Evolutionary conservation across 2,888 invertebrate genomes (phyloP).

Genomic region (Meganola albula): DNA sequence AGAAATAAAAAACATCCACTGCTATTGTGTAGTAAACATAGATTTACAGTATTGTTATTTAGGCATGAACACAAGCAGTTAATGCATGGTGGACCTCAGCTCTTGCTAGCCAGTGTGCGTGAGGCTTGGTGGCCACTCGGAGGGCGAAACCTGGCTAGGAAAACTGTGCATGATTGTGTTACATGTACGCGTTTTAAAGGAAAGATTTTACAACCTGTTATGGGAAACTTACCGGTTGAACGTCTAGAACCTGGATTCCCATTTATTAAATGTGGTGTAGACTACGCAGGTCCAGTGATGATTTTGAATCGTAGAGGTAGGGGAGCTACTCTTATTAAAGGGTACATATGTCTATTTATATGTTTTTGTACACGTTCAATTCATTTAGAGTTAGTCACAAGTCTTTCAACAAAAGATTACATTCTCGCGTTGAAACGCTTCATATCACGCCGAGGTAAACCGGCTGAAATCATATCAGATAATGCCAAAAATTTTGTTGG

Average conservation of each 20-base stretch:
- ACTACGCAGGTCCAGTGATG: conserved; percentile 10
- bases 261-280: conserved; percentile 7
- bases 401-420: conserved; percentile 5
- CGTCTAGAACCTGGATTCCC: conserved; percentile 5
- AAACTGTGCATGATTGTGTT: conserved; percentile 7
- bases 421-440: conserved; percentile 6
- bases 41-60: conserved; percentile 7
- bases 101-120: conserved; percentile 6
- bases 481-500: conserved; percentile 9
- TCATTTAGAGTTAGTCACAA: conserved; percentile 5
- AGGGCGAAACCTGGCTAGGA: conserved; percentile 7
- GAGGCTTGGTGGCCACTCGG: conserved; percentile 8
- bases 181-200: conserved; percentile 6
- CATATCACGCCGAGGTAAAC: conserved; percentile 8
- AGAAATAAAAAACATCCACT: conserved; percentile 15
- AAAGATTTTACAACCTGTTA: conserved; percentile 5
- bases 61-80: background rate
- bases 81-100: conserved; percentile 7
- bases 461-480: conserved; percentile 7
- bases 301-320: conserved; percentile 9
- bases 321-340: conserved; percentile 3
- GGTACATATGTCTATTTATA: conserved; percentile 8
- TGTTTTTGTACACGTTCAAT: conserved; percentile 8
- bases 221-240: conserved; percentile 8
- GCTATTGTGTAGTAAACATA: conserved; percentile 5